Evolutionary conservation across 2,113 vertebrate species (phyloP).

Genomic region (Clinocottus analis): DNA sequence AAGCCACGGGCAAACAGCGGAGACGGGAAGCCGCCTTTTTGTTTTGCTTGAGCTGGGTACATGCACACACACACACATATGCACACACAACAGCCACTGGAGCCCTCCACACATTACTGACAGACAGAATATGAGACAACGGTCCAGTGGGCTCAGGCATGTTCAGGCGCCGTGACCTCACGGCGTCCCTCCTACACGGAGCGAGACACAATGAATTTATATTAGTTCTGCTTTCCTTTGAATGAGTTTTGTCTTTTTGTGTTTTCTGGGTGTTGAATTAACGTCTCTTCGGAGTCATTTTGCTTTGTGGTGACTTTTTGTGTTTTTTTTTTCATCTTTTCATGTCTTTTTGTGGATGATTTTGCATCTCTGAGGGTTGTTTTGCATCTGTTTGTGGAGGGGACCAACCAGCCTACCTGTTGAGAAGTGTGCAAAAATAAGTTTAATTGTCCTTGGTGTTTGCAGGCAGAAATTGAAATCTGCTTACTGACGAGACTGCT

Average conservation of each 20-base stretch:
- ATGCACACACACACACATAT: neutral
- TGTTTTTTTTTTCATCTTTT: no score
- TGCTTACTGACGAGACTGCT: neutral
- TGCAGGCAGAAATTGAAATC: no score
- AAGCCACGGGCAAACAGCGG: slow-evolving; percentile 10
- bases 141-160: neutral
- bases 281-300: neutral
- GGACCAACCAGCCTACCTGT: neutral
- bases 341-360: neutral
- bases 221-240: neutral
- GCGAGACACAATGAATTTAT: neutral
- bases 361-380: neutral
- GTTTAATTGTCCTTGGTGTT: no score
- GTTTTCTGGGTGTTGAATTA: neutral
- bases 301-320: neutral
- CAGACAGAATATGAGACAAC: neutral
- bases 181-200: neutral
- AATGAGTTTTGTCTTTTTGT: neutral
- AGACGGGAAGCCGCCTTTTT: neutral
- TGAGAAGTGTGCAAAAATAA: neutral
- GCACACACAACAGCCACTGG: neutral
- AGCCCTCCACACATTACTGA: neutral
- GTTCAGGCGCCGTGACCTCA: neutral
- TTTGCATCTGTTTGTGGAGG: neutral
- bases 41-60: neutral